phyloP scores from a whole-genome alignment of 1,140 invertebrate genomes.

The Papilio glaucus region DNA sequence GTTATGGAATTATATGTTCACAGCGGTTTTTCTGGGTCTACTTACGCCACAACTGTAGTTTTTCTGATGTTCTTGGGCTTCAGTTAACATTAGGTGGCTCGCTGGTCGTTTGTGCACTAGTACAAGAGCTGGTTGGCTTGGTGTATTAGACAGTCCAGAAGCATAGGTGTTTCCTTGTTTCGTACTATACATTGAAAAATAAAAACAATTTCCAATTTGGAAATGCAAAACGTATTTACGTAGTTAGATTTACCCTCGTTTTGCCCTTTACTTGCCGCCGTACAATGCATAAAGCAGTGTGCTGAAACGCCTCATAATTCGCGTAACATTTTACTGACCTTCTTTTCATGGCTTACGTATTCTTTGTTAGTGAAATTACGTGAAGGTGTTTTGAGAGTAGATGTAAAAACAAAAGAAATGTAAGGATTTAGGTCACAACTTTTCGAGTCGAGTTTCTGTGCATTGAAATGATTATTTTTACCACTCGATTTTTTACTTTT shows the following conservation, averaged over 20 bases:
- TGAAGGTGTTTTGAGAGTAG: conserved; percentile 37
- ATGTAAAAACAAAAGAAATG: conserved; percentile 38
- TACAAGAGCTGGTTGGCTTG: too few relatives aligned
- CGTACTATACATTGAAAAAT: background rate
- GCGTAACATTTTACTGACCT: conserved; percentile 75
- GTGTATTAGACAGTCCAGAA: too few relatives aligned
- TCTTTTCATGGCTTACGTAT: conserved; percentile 53
- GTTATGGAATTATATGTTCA: too few relatives aligned
- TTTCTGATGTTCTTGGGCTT: too few relatives aligned
- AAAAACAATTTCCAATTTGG: background rate
- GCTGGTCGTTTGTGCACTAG: too few relatives aligned
- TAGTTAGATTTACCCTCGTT: conserved; percentile 47
- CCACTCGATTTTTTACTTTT: background rate
- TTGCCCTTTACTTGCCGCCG: conserved; percentile 69
- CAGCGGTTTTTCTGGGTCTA: too few relatives aligned
- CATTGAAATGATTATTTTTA: conserved; percentile 32
- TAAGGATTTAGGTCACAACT: conserved; percentile 30
- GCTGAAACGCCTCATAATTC: conserved; percentile 69
- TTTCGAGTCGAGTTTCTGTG: conserved; percentile 26
- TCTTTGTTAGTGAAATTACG: conserved; percentile 48
- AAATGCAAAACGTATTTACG: background rate
- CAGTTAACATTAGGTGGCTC: too few relatives aligned
- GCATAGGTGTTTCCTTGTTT: background rate
- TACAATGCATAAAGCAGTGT: conserved; percentile 70
- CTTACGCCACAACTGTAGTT: too few relatives aligned